Evolutionary conservation across 2,113 vertebrate genomes (phyloP).

Genomic region (Hemiscyllium ocellatum): DNA sequence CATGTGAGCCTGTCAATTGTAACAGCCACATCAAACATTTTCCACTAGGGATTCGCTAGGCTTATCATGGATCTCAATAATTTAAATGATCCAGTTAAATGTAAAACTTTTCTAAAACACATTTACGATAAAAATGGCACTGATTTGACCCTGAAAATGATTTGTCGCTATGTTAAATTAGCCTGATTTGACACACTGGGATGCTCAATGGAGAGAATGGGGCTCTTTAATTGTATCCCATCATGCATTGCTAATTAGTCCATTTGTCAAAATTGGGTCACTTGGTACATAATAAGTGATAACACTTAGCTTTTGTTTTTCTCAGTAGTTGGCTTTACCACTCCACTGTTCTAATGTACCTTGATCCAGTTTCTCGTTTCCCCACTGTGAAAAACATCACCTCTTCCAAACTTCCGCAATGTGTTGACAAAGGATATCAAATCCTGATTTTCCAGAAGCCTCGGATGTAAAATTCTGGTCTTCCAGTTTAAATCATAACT

Average conservation of each 20-base stretch:
- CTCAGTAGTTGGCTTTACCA: not conserved
- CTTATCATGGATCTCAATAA: not conserved
- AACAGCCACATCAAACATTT: not conserved
- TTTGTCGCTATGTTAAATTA: not conserved
- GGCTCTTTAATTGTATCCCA: not conserved
- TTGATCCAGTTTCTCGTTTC: not conserved
- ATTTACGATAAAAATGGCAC: not conserved
- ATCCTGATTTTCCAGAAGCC: not conserved
- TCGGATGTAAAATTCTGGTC: no score
- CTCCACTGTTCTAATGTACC: not conserved
- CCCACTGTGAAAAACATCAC: not conserved
- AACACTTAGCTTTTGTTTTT: not conserved
- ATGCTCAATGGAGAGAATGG: not conserved
- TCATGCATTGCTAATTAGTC: not conserved
- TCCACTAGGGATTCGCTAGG: not conserved
- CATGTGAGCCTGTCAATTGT: not conserved
- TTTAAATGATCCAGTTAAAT: not conserved
- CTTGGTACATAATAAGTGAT: not conserved
- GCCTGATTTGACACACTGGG: not conserved
- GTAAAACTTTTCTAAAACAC: not conserved
- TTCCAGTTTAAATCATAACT: not conserved
- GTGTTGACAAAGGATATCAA: not conserved
- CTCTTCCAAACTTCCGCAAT: not conserved
- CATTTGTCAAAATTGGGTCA: not conserved
- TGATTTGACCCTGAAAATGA: not conserved